These are phyloP conservation scores for Conomelus anceps DNA, from an alignment of 2,888 invertebrate genomes.

Conservation along the genomic window DNA sequence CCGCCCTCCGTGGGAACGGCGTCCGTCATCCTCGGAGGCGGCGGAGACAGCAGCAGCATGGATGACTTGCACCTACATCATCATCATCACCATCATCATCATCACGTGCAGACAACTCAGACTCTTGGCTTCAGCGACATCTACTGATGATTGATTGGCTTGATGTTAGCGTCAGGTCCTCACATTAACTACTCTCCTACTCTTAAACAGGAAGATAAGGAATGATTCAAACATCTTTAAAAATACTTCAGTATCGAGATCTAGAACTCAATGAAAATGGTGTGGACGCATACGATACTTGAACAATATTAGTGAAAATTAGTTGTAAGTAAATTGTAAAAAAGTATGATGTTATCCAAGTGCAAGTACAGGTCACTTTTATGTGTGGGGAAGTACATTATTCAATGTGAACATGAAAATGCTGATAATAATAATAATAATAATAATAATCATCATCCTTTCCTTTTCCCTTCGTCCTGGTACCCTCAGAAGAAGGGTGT, in stretches of 20 bases:
- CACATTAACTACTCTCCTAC: neutral
- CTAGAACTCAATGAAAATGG: no score
- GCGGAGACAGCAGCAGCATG: constrained; percentile 31
- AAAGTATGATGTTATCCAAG: no score
- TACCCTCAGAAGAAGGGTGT: no score
- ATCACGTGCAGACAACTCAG: constrained; percentile 26
- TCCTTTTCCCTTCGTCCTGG: no score
- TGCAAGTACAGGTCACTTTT: no score
- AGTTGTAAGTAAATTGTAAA: no score
- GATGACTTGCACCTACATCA: constrained; percentile 29
- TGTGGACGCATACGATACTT: no score
- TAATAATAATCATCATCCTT: no score
- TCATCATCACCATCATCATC: constrained; percentile 29
- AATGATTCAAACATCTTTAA: neutral
- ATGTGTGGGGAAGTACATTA: no score
- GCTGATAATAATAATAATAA: no score
- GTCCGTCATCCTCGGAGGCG: constrained; percentile 39
- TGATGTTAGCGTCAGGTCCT: neutral
- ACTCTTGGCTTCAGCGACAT: constrained; percentile 31
- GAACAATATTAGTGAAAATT: no score
- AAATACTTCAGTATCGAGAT: neutral
- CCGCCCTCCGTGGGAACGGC: constrained; percentile 32
- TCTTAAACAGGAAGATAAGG: neutral
- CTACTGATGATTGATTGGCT: constrained; percentile 21
- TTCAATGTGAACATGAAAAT: no score